Percentiles rank a stretch among this genome's conserved stretches.
phyloP scores from a whole-genome alignment of 2,888 invertebrate species.

The Dastarcus helophoroides region DNA sequence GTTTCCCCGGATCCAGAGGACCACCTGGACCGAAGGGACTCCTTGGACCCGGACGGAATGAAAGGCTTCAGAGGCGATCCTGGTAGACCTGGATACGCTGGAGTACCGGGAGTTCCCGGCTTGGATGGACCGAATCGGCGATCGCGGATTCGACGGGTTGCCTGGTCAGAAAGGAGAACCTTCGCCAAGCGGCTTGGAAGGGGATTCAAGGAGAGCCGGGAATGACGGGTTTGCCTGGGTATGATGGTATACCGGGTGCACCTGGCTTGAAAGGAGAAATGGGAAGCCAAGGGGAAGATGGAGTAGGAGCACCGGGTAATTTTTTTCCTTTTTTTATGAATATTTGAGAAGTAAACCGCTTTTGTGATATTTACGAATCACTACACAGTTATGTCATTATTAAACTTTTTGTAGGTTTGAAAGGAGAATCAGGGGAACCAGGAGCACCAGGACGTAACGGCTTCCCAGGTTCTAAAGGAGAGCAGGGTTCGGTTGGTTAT shows the following conservation, averaged over 20 bases:
- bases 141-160: constrained; percentile 32
- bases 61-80: constrained; percentile 22
- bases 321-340: constrained; percentile 23
- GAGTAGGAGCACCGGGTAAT: constrained; percentile 20
- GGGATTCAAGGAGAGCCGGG: constrained; percentile 46
- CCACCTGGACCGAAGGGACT: constrained; percentile 34
- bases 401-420: no score
- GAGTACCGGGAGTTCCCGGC: constrained; percentile 27
- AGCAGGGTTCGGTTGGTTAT: constrained; percentile 17
- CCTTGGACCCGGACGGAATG: constrained; percentile 28
- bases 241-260: constrained; percentile 30
- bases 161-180: constrained; percentile 44
- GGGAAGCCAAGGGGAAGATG: constrained; percentile 21
- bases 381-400: no score
- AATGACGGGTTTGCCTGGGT: constrained; percentile 29
- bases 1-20: constrained; percentile 26
- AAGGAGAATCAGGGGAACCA: constrained; percentile 45
- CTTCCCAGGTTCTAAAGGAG: constrained; percentile 26
- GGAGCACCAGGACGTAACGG: constrained; percentile 41
- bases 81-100: constrained; percentile 36
- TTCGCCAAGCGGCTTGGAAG: constrained; percentile 50
- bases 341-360: no score
- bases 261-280: constrained; percentile 20
- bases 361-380: no score
- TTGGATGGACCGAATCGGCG: constrained; percentile 33